phyloP scores from a whole-genome alignment of 2,113 vertebrate genomes.

The Myiozetetes cayanensis region DNA sequence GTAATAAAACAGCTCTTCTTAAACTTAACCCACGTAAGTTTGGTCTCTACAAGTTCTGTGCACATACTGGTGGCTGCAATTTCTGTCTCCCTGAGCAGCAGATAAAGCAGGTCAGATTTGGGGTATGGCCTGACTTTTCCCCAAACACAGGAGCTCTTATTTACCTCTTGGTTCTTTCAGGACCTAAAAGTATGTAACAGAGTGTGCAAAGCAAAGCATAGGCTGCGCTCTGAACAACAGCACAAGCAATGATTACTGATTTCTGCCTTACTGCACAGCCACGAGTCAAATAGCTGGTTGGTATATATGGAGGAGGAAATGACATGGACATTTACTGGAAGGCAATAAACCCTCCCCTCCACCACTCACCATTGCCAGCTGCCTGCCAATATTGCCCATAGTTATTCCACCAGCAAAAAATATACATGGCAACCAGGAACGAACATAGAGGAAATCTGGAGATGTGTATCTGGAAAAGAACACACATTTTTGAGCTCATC shows the following conservation, averaged over 20 bases:
- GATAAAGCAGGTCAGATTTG: neutral
- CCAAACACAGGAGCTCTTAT: neutral
- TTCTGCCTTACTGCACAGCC: neutral
- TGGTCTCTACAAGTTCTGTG: neutral
- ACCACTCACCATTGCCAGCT: constrained; percentile 89
- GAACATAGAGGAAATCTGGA: constrained; percentile 95
- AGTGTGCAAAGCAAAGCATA: neutral
- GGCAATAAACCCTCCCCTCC: fast-evolving
- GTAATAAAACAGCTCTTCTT: neutral
- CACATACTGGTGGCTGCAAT: neutral
- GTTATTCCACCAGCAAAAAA: constrained; percentile 98
- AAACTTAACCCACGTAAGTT: neutral
- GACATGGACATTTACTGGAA: neutral
- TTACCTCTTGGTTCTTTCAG: neutral
- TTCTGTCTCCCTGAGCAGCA: neutral
- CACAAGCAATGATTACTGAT: neutral
- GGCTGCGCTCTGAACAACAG: neutral
- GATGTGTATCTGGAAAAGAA: constrained; percentile 85
- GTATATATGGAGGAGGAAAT: neutral
- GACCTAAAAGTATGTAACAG: neutral
- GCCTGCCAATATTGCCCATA: constrained; percentile 95
- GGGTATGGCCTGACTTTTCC: neutral
- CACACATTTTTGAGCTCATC: neutral
- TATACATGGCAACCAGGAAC: constrained; percentile 96
- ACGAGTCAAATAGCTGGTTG: neutral